Conservation (phyloP, 2,797 vertebrate genomes). For the Periophthalmus magnuspinnatus region DNA sequence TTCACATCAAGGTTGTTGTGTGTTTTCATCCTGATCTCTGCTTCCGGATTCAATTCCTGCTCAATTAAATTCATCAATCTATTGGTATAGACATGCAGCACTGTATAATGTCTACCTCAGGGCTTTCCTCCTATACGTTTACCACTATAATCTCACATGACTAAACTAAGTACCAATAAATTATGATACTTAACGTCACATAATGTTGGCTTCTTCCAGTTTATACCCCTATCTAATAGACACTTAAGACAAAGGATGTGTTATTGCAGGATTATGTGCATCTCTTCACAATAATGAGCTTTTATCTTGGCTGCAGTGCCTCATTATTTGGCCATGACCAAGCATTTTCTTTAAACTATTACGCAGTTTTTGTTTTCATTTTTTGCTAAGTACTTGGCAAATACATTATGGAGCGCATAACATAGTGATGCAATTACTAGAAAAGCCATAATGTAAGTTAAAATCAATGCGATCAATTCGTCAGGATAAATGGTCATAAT, state of each 20-base stretch:
- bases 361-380: not conserved
- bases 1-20: conserved; percentile 89
- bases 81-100: not conserved
- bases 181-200: conserved; percentile 39
- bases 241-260: conserved; percentile 16
- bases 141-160: conserved; percentile 37
- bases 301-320: conserved; percentile 4
- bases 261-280: conserved; percentile 30
- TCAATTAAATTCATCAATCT: not conserved
- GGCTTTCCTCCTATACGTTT: not conserved
- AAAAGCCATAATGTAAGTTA: not conserved
- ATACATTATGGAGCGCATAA: not conserved
- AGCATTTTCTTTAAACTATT: not conserved
- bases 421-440: not conserved
- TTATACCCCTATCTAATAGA: conserved; percentile 24
- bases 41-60: conserved; percentile 1
- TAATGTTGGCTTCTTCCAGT: conserved; percentile 36
- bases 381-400: not conserved
- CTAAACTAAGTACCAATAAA: conserved; percentile 45
- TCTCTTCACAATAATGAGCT: conserved; percentile 30
- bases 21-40: not conserved
- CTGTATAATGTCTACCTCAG: conserved; percentile 5
- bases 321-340: not conserved
- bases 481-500: too few relatives aligned
- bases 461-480: not conserved